Evolutionary conservation across 1,140 invertebrate species (phyloP).

Genomic region (Penaeus indicus): DNA sequence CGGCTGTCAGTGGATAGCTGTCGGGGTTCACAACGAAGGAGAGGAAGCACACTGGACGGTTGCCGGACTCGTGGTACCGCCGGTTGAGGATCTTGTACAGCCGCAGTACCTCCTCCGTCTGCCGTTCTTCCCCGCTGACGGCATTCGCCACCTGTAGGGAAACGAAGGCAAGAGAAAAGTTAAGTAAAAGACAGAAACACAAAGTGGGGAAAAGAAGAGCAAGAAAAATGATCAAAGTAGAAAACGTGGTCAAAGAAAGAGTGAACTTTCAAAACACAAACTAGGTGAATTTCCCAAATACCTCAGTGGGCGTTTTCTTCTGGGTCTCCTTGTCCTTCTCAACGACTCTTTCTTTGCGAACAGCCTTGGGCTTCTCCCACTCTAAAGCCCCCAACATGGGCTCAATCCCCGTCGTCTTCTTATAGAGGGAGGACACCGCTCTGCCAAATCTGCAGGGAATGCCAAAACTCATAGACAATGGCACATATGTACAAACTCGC

Average conservation of each 20-base stretch:
- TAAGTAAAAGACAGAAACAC: too few relatives aligned
- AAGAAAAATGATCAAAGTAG: not conserved
- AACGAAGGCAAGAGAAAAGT: too few relatives aligned
- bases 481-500: too few relatives aligned
- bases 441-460: too few relatives aligned
- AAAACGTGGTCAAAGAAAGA: not conserved
- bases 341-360: too few relatives aligned
- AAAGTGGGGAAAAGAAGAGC: not conserved
- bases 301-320: not conserved
- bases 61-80: slow-evolving; percentile 23
- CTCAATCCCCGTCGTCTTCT: too few relatives aligned
- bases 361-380: too few relatives aligned
- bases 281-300: not conserved
- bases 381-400: too few relatives aligned
- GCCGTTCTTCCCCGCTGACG: slow-evolving; percentile 16
- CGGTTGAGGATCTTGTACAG: slow-evolving; percentile 39
- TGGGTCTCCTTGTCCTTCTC: not conserved
- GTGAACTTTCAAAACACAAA: slow-evolving; percentile 12
- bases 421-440: too few relatives aligned
- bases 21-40: slow-evolving; percentile 39
- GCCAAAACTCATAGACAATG: too few relatives aligned
- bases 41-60: slow-evolving; percentile 39
- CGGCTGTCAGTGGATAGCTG: slow-evolving; percentile 34
- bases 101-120: slow-evolving; percentile 36
- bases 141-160: not conserved